Evolutionary conservation across 2,797 vertebrate species (phyloP), one percentile per base, ranked within the genome.

Genomic region (Anabas testudineus): DNA sequence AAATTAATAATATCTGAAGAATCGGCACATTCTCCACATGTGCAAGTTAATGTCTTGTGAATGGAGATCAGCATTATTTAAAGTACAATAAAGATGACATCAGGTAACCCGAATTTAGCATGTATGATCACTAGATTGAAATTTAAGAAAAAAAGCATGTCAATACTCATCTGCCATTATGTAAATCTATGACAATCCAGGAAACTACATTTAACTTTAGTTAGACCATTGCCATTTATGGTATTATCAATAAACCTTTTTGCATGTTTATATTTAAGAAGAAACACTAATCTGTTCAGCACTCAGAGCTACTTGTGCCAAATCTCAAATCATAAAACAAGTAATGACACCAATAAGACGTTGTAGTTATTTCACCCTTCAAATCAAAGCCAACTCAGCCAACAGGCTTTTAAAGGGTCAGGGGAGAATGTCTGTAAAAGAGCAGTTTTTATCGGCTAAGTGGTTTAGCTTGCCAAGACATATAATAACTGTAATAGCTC

Each of bases 1-100:
- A n/a, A 28, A 55, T 13, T 65, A 28, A 18, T 19, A 21, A 49
- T 22, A 51, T 63, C 32, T 58, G 55, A 39, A 3, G 9, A 36
- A 42, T 0, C 26, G 24, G 30, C 24, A 49, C 37, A 15, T 39
- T 39, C 13, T 16, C 14, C 57, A 30, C 14, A 15, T 34, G 19
- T 42, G 19, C 5, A 19, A 37, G 4, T 5, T n/a, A 16, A 34
- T 4, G 12, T 12, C 45, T 45, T 42, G 21, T 36, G 22, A n/a
- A 0, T 37, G 12, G 16, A 46, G 15, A 51, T 54, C 3, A 26
- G 16, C 21, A 6, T 65, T 22, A 32, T 54, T 6, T 51, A 10
- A 16, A 21, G 42, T n/a, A 24, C 24, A 30, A 28, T 24, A 26
- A 26, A 54, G 9, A 42, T 21, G 51, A 45, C 14, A 45, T 54